phyloP scores from a whole-genome alignment of 2,113 vertebrate genomes.

The Macaca fascicularis region DNA sequence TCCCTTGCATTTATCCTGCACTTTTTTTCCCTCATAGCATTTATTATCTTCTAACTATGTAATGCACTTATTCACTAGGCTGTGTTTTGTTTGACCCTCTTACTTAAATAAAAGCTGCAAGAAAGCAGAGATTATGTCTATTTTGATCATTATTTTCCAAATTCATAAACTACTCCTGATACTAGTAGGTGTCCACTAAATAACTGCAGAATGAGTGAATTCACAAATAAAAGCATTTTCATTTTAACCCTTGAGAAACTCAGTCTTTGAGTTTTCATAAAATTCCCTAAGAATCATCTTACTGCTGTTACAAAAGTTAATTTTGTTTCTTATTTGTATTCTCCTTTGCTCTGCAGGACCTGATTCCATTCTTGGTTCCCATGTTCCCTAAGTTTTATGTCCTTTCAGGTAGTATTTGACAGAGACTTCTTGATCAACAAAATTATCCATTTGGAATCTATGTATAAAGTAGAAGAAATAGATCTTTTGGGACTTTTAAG shows the following conservation, averaged over 20 bases:
- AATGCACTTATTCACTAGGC: not conserved
- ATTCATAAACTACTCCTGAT: not conserved
- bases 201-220: not conserved
- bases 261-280: not conserved
- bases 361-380: not conserved
- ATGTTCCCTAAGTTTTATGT: not conserved
- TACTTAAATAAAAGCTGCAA: not conserved
- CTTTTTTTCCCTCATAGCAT: not conserved
- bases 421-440: not conserved
- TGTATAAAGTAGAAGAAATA: not conserved
- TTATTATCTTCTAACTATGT: not conserved
- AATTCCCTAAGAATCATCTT: not conserved
- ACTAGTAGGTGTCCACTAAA: not conserved
- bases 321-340: not conserved
- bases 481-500: not conserved
- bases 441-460: not conserved
- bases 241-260: not conserved
- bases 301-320: not conserved
- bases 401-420: not conserved
- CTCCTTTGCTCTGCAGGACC: not conserved
- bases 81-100: not conserved
- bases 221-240: not conserved
- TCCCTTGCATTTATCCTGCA: not conserved
- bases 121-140: not conserved
- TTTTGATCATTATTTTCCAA: not conserved